Percentiles rank a stretch among this genome's conserved stretches.
These are phyloP conservation scores for Zaprionus inermis DNA, from an alignment of 1,140 invertebrate species.

Conservation along the genomic window DNA sequence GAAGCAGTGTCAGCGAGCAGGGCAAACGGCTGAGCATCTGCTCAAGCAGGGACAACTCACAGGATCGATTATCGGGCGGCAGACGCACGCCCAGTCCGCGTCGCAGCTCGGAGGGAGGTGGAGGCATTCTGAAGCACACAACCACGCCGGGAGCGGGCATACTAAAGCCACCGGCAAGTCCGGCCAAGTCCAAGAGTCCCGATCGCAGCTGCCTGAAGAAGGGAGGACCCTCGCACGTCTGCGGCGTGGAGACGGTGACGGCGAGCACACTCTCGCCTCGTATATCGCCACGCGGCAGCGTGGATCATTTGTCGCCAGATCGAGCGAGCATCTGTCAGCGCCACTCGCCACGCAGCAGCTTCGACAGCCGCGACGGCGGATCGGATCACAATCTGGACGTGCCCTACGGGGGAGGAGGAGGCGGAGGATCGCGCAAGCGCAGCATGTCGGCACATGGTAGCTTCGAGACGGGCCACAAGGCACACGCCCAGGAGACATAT, in stretches of 20 bases:
- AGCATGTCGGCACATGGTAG: slow-evolving; percentile 81
- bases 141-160: slow-evolving; percentile 63
- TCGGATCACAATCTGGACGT: slow-evolving; percentile 79
- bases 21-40: slow-evolving; percentile 75
- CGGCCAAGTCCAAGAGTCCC: slow-evolving; percentile 79
- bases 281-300: slow-evolving; percentile 73
- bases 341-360: slow-evolving; percentile 80
- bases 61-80: slow-evolving; percentile 71
- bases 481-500: slow-evolving; percentile 68
- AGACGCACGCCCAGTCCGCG: slow-evolving; percentile 77
- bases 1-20: slow-evolving; percentile 74
- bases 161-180: slow-evolving; percentile 76
- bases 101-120: slow-evolving; percentile 72
- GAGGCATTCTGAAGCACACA: slow-evolving; percentile 77
- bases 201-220: slow-evolving; percentile 82
- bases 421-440: slow-evolving; percentile 57
- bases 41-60: slow-evolving; percentile 77
- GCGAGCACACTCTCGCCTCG: slow-evolving; percentile 58
- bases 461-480: slow-evolving; percentile 69
- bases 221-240: slow-evolving; percentile 73
- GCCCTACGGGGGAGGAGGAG: slow-evolving; percentile 50
- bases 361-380: slow-evolving; percentile 73
- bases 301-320: slow-evolving; percentile 81
- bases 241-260: slow-evolving; percentile 51
- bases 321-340: slow-evolving; percentile 65